Evolutionary conservation across 2,888 invertebrate species (phyloP), one percentile per base, ranked within the genome.

Genomic region (Troglohyphantes excavatus): DNA sequence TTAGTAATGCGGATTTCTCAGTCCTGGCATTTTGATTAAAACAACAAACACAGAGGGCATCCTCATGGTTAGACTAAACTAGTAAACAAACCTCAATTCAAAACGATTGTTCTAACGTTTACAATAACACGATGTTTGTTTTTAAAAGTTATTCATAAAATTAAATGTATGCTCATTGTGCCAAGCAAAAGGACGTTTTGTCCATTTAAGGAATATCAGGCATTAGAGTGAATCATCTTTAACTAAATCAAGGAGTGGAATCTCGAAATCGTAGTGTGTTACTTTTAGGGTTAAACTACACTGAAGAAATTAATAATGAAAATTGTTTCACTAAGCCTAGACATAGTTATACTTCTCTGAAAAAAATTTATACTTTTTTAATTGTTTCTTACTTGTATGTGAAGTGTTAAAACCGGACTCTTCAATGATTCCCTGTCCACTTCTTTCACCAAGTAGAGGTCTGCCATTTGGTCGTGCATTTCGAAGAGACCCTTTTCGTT

Each of bases 401-500:
- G 97, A 53, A 97, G 92, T 43, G 92, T 92, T 72, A 93, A 92
- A 21, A 92, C 89, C 76, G 93, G 92, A 39, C 91, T 92, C 5
- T 91, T 84, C 75, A 93, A 88, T 2, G 95, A 95, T 92, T 98
- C 97, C 92, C 97, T 93, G 93, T 98, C 97, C 17, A 98, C 95
- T 93, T 97, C 96, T 81, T 95, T 95, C 91, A 97, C 96, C 53
- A 97, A 94, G 93, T 95, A 97, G 86, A 98, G 93, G 0, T 96
- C 95, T 0, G 96, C 97, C 92, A 96, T 97, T 39, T 95, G 94
- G 0, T 95, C 94, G 92, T 97, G 96, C 61, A 97, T 94, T 6
- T 95, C 95, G 93, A 97, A 97, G 19, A 96, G 93, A 67, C 95
- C 95, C 0, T 96, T 94, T 79, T 97, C 97, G 92, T 97, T 97